phyloP scores from a whole-genome alignment of 2,888 invertebrate species.

The Synanthedon myopaeformis region DNA sequence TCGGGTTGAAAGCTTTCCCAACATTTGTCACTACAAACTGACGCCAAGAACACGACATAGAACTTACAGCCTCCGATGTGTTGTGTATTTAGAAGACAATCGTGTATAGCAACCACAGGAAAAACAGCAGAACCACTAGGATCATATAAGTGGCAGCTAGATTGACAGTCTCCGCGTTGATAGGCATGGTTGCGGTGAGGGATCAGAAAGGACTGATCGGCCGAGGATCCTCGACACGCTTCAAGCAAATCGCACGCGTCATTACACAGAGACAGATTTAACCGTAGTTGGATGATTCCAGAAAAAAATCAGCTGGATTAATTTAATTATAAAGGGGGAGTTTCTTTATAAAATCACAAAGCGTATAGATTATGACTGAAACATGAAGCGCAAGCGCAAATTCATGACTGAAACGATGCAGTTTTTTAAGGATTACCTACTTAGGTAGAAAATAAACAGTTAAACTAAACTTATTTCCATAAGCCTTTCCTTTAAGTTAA shows the following conservation, averaged over 20 bases:
- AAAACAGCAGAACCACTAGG: constrained; percentile 73
- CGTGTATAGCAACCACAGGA: constrained; percentile 77
- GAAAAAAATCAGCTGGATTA: neutral
- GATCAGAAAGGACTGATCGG: constrained; percentile 32
- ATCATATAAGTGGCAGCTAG: constrained; percentile 79
- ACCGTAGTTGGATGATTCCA: constrained; percentile 16
- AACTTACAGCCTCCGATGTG: constrained; percentile 3
- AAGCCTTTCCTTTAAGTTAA: too few relatives aligned
- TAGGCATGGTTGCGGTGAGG: constrained; percentile 49
- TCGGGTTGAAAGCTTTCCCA: too few relatives aligned
- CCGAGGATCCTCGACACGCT: constrained; percentile 23
- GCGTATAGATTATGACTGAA: too few relatives aligned
- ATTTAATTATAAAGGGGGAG: too few relatives aligned
- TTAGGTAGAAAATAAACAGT: too few relatives aligned
- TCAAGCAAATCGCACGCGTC: constrained; percentile 26
- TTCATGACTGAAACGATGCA: too few relatives aligned
- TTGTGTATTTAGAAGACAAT: constrained; percentile 48
- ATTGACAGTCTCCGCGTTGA: constrained; percentile 74
- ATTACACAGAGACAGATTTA: constrained; percentile 42
- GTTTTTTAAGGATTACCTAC: too few relatives aligned
- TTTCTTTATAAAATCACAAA: too few relatives aligned
- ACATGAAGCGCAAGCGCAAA: too few relatives aligned
- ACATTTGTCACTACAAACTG: neutral
- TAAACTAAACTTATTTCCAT: too few relatives aligned
- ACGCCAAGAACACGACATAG: neutral